These are phyloP conservation scores for Saguinus midas DNA, from an alignment of 2,113 vertebrate genomes.

Conservation along the genomic window DNA sequence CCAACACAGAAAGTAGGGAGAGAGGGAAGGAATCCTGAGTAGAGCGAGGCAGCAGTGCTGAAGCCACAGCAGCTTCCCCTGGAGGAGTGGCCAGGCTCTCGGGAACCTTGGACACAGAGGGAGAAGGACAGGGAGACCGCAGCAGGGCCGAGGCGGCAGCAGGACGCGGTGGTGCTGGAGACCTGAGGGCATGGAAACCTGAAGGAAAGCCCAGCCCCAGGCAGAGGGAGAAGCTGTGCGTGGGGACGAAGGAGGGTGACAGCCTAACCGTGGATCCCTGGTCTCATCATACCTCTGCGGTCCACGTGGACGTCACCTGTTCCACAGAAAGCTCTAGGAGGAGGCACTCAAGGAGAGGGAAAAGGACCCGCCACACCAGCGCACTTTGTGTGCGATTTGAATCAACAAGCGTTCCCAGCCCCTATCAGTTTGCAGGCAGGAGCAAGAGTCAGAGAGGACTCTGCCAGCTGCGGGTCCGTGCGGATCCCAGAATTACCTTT, in stretches of 20 bases:
- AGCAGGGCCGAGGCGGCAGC: accelerated
- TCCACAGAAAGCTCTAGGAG: not conserved
- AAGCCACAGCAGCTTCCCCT: not conserved
- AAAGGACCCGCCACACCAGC: not conserved
- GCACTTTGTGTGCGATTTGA: not conserved
- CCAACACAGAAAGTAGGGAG: accelerated
- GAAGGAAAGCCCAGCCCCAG: not conserved
- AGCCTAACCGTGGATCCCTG: accelerated
- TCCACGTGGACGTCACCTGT: not conserved
- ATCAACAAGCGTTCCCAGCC: not conserved
- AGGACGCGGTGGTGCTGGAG: accelerated
- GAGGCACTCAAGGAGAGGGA: not conserved
- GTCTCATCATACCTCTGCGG: not conserved
- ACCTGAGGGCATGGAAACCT: not conserved
- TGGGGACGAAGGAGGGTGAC: too few species aligned
- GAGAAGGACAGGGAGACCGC: not conserved
- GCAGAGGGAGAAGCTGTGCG: accelerated
- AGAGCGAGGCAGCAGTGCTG: not conserved
- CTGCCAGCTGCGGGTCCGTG: accelerated
- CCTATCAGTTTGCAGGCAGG: too few species aligned
- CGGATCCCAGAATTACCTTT: not conserved
- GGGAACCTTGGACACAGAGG: too few species aligned
- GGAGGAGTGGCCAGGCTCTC: not conserved
- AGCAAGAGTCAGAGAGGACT: not conserved
- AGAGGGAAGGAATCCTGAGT: not conserved